Percentiles rank a stretch among this genome's conserved stretches.
phyloP scores from a whole-genome alignment of 2,888 invertebrate species.

The Zygogramma bicolorata region DNA sequence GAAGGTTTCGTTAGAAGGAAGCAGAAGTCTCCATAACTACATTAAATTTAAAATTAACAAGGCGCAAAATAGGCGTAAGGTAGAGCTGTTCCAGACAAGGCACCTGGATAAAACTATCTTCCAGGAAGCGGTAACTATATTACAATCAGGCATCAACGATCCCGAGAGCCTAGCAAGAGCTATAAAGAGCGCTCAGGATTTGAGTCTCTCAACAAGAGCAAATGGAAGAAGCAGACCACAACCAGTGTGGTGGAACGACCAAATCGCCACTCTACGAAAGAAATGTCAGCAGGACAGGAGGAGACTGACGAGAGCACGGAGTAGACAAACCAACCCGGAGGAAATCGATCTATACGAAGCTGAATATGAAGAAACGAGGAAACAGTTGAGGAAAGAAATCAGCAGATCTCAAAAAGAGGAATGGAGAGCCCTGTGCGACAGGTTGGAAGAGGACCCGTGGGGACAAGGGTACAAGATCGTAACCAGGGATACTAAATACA shows the following conservation, averaged over 20 bases:
- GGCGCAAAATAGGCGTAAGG: background rate
- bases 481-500: too few relatives aligned
- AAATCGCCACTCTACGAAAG: background rate
- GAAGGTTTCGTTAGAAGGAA: constrained; percentile 1
- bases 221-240: too few relatives aligned
- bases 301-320: background rate
- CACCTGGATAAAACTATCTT: background rate
- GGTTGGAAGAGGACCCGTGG: too few relatives aligned
- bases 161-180: background rate
- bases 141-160: background rate
- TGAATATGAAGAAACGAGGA: too few relatives aligned
- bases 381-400: too few relatives aligned
- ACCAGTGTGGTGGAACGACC: background rate
- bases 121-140: background rate
- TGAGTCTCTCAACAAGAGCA: too few relatives aligned
- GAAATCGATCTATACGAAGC: background rate
- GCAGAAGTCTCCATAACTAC: constrained; percentile 15
- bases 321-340: background rate
- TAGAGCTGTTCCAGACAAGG: background rate
- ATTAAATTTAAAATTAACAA: constrained; percentile 4
- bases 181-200: background rate
- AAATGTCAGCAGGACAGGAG: background rate
- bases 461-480: too few relatives aligned
- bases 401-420: too few relatives aligned
- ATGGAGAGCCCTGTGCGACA: too few relatives aligned